Conservation (phyloP, 2,888 invertebrate species). For the Ceramica pisi region DNA sequence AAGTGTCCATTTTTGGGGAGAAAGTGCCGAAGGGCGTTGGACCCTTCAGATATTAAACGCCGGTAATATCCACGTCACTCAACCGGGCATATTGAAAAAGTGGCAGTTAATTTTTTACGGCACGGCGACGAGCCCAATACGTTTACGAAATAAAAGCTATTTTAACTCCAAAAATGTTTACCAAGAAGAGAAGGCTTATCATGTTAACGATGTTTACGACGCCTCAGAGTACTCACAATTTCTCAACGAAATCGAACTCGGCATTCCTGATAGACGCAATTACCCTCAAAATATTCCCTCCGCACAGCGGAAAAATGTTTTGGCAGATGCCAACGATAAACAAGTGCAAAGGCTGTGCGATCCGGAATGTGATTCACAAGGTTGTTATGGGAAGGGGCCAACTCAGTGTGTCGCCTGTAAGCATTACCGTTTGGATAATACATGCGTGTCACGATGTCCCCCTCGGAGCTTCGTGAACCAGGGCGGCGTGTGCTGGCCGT, state of each 20-base stretch:
- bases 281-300: constrained; percentile 92
- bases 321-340: constrained; percentile 91
- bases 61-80: constrained; percentile 95
- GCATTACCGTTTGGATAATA: constrained; percentile 95
- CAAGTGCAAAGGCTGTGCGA: constrained; percentile 94
- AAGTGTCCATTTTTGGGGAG: constrained; percentile 99
- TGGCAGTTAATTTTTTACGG: constrained; percentile 99
- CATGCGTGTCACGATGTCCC: constrained; percentile 96
- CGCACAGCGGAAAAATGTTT: constrained; percentile 91
- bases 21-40: constrained; percentile 97
- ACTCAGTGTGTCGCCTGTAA: constrained; percentile 96
- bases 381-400: constrained; percentile 96
- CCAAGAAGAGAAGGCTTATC: constrained; percentile 89
- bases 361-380: constrained; percentile 94
- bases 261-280: constrained; percentile 91
- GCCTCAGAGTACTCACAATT: constrained; percentile 91
- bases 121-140: constrained; percentile 96
- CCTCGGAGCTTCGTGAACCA: constrained; percentile 96
- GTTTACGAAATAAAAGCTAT: constrained; percentile 92
- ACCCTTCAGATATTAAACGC: constrained; percentile 94
- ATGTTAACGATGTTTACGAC: constrained; percentile 92
- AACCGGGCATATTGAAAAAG: constrained; percentile 96
- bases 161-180: constrained; percentile 86
- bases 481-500: constrained; percentile 95
- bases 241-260: constrained; percentile 88